Conservation (phyloP, 2,888 invertebrate genomes). For the Merodon equestris region DNA sequence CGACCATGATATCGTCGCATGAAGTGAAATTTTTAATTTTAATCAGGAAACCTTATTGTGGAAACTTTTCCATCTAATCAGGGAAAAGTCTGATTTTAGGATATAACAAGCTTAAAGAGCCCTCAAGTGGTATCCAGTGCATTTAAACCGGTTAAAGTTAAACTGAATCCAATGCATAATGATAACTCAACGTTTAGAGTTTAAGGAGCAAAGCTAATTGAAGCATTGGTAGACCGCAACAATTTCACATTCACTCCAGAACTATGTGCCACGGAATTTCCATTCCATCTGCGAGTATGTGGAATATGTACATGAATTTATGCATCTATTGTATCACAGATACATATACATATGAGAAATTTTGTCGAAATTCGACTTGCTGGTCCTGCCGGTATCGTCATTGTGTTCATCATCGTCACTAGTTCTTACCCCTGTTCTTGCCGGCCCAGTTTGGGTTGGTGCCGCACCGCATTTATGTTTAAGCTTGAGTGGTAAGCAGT, state of each 20-base stretch:
- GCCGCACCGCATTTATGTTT: constrained; percentile 51
- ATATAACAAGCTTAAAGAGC: too few relatives aligned
- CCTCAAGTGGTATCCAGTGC: not conserved
- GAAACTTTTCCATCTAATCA: too few relatives aligned
- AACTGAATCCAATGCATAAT: constrained; percentile 1
- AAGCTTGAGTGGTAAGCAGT: constrained; percentile 46
- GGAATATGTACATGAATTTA: not conserved
- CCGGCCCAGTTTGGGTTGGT: constrained; percentile 5
- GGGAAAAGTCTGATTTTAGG: too few relatives aligned
- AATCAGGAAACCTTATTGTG: too few relatives aligned
- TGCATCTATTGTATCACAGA: too few relatives aligned
- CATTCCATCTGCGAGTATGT: constrained; percentile 42
- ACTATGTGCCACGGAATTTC: constrained; percentile 49
- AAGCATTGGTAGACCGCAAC: constrained; percentile 57
- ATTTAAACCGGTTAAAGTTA: constrained; percentile 17
- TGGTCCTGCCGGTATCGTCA: constrained; percentile 23
- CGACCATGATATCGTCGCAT: too few relatives aligned
- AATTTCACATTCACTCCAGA: constrained; percentile 46
- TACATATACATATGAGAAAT: too few relatives aligned
- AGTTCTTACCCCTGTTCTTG: constrained; percentile 4
- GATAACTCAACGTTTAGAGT: constrained; percentile 28
- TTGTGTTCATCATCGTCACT: too few relatives aligned
- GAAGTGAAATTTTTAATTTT: too few relatives aligned
- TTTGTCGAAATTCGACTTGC: constrained; percentile 4
- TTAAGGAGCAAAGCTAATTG: constrained; percentile 57